These are phyloP conservation scores for Huso huso DNA, from an alignment of 2,797 vertebrate species.

Conservation along the genomic window DNA sequence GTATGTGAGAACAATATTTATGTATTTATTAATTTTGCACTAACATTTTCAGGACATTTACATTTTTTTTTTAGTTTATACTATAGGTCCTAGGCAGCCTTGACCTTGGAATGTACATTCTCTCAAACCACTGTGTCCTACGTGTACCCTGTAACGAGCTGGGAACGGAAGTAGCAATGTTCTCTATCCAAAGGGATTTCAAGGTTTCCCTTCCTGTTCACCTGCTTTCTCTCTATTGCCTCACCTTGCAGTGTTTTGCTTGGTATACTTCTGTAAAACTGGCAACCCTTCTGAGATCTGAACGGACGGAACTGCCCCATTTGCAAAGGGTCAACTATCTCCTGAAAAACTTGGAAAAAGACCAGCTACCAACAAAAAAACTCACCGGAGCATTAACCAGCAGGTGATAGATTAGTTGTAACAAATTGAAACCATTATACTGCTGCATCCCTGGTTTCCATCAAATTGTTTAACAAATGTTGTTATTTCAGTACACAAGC, in stretches of 20 bases:
- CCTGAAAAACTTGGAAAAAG: slow-evolving; percentile 64
- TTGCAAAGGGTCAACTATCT: slow-evolving; percentile 58
- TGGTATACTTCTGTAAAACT: not conserved
- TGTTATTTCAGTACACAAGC: slow-evolving; percentile 86
- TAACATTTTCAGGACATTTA: too few species aligned
- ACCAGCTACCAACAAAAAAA: slow-evolving; percentile 67
- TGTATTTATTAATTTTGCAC: too few species aligned
- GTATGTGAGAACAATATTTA: too few species aligned
- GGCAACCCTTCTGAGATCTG: slow-evolving; percentile 21
- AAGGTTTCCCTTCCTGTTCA: slow-evolving; percentile 27
- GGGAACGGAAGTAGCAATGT: slow-evolving; percentile 16
- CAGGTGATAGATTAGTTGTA: slow-evolving; percentile 97
- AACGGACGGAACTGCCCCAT: slow-evolving; percentile 32
- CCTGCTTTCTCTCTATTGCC: slow-evolving; percentile 20
- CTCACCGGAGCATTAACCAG: slow-evolving; percentile 65
- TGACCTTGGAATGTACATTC: too few species aligned
- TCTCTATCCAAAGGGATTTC: slow-evolving; percentile 26
- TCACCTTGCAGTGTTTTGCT: not conserved
- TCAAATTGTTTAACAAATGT: slow-evolving; percentile 79
- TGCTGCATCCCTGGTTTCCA: slow-evolving; percentile 76
- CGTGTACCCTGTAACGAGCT: slow-evolving; percentile 9
- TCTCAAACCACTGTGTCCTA: not conserved
- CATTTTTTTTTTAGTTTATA: too few species aligned
- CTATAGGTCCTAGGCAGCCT: too few species aligned
- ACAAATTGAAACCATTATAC: slow-evolving; percentile 95